Evolutionary conservation across 2,888 invertebrate genomes (phyloP), one percentile per base, ranked within the genome.

Genomic region (Folsomia manolachei): DNA sequence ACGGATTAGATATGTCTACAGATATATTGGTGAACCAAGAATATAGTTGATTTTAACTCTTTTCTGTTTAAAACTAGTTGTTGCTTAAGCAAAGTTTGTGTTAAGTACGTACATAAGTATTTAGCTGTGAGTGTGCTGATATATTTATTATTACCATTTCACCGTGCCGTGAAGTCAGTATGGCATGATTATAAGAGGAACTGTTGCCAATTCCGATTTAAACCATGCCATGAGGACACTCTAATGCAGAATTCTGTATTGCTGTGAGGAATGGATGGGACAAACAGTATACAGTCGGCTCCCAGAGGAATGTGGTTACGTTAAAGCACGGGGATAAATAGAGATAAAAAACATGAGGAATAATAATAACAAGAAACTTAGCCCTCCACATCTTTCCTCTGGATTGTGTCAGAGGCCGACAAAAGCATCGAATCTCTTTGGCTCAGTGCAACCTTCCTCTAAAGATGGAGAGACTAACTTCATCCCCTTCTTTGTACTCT

Each of bases 361-460:
- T 56, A 56, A 39, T n/a, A 64, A 64, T 21, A 64, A 64, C 64
- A 27, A 2, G 64, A 27, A 64, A 64, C 19, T 19, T 9, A 19
- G 2, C 19, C 14, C 39, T 19, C 52, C 7, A 66, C 23, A 66
- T 66, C 66, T 66, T 66, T 66, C 24, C 66, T 11, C 24, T n/a
- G 39, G 9, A 52, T 14, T 52, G 51, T 19, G 66, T 66, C 66
- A 66, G 66, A 66, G 66, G 66, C 66, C 66, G 66, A 66, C 53
- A 66, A 66, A 66, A 66, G 18, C 56, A 56, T 14, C n/a, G n/a
- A n/a, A 64, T 66, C 53, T 7, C 52, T 7, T 9, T 52, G 24
- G 9, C 4, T 7, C 62, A 23, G 62, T 62, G 62, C 62, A 23
- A 24, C 62, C 23, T 62, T 25, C 26, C 19, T 25, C 23, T n/a